A percentile compares a stretch with the other conserved stretches of the same genome.
Evolutionary conservation across 2,888 invertebrate species (phyloP).

Genomic region (Stomorhina lunata): DNA sequence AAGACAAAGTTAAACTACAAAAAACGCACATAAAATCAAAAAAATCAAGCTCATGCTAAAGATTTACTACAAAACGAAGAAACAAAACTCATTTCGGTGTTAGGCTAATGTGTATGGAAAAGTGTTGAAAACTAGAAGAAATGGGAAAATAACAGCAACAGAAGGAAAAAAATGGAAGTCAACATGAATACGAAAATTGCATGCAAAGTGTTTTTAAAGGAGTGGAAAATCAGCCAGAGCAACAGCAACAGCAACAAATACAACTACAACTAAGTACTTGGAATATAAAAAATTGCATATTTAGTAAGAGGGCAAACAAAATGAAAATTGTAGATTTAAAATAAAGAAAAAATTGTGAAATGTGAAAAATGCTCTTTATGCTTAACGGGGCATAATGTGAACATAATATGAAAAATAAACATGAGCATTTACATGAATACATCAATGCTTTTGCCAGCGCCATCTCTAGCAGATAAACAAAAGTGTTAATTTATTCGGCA

Average conservation of each 20-base stretch:
- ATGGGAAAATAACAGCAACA: neutral
- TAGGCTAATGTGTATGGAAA: slow-evolving; percentile 39
- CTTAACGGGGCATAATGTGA: slow-evolving; percentile 61
- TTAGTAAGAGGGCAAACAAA: neutral
- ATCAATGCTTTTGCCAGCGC: no score
- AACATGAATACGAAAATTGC: slow-evolving; percentile 45
- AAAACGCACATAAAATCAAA: slow-evolving; percentile 20
- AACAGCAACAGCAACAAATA: slow-evolving; percentile 1
- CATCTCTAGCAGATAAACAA: no score
- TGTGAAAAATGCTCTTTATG: slow-evolving; percentile 54
- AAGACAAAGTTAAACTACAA: neutral
- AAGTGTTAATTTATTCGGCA: no score
- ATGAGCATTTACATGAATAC: neutral
- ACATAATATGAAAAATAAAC: slow-evolving; percentile 47
- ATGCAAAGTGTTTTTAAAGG: slow-evolving; percentile 52
- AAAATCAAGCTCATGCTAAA: slow-evolving; percentile 28
- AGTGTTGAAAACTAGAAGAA: slow-evolving; percentile 33
- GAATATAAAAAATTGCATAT: neutral
- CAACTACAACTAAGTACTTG: neutral
- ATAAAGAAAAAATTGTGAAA: slow-evolving; percentile 41
- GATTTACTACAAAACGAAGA: slow-evolving; percentile 13
- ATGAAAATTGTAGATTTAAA: slow-evolving; percentile 9
- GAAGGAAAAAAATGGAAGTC: no score
- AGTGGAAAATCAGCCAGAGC: slow-evolving; percentile 38
- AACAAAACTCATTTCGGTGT: neutral